Conservation (phyloP, 2,888 invertebrate species). For the Troilus luridus region DNA sequence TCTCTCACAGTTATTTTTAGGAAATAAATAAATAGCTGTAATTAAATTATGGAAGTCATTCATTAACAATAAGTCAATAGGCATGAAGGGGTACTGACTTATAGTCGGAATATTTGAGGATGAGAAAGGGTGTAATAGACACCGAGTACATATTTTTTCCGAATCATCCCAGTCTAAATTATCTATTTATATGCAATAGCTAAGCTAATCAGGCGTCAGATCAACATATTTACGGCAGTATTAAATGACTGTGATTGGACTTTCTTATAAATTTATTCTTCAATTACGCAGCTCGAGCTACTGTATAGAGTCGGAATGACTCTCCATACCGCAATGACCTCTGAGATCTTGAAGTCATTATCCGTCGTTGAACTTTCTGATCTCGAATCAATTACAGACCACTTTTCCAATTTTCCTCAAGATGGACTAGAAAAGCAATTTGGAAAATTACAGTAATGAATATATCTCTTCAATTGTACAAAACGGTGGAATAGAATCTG, state of each 20-base stretch:
- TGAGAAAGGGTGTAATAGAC: background rate
- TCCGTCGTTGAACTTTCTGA: background rate
- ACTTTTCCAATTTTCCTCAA: conserved; percentile 20
- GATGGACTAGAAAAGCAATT: background rate
- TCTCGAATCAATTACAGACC: conserved; percentile 1
- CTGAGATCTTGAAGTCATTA: background rate
- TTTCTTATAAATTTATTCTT: background rate
- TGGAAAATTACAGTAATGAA: conserved; percentile 16
- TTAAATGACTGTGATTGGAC: background rate
- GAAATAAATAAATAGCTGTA: background rate
- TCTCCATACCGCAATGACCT: background rate
- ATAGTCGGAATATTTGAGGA: background rate
- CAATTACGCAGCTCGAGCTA: no score
- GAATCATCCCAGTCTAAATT: background rate
- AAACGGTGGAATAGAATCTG: background rate
- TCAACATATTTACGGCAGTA: background rate
- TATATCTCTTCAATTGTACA: conserved; percentile 18
- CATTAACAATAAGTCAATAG: background rate
- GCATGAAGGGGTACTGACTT: background rate
- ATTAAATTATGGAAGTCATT: background rate
- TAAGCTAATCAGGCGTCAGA: background rate
- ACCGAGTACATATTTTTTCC: background rate
- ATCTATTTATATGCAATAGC: background rate
- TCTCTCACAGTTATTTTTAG: no score
- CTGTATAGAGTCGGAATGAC: background rate